phyloP scores from a whole-genome alignment of 1,140 invertebrate species.

The Diprion similis region DNA sequence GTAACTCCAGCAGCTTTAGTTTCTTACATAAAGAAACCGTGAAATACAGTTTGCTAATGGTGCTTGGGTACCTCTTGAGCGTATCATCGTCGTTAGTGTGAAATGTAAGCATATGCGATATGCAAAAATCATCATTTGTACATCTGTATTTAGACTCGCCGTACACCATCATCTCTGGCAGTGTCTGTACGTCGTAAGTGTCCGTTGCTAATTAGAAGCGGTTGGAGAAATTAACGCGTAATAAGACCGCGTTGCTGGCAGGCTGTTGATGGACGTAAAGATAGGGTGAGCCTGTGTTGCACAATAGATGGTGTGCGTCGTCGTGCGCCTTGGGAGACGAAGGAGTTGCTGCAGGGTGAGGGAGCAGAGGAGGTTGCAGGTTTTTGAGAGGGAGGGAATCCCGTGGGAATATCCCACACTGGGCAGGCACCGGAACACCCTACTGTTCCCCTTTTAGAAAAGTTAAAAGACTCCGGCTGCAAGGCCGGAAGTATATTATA shows the following conservation, averaged over 20 bases:
- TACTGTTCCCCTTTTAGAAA: slow-evolving; percentile 30
- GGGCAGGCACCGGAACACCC: slow-evolving; percentile 56
- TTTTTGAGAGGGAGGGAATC: background rate
- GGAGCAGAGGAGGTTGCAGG: too few species aligned
- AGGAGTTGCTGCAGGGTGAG: background rate
- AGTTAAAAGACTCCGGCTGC: slow-evolving; percentile 26
- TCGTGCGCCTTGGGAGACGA: background rate
- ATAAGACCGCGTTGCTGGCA: background rate
- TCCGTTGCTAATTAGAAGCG: background rate
- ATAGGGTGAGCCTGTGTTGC: background rate
- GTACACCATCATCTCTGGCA: too few species aligned
- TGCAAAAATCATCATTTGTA: too few species aligned
- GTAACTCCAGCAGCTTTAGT: too few species aligned
- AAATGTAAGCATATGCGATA: too few species aligned
- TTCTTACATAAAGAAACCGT: too few species aligned
- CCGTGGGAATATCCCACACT: slow-evolving; percentile 61
- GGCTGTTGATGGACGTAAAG: background rate
- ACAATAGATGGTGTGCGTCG: background rate
- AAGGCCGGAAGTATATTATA: background rate
- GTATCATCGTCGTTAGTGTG: too few species aligned
- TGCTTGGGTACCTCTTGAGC: too few species aligned
- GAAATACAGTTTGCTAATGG: too few species aligned
- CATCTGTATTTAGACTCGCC: too few species aligned
- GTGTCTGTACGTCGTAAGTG: too few species aligned
- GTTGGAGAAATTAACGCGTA: background rate